Percentiles rank a stretch among this genome's conserved stretches.
Evolutionary conservation across 2,888 invertebrate species (phyloP).

Genomic region (Folsomia candida): DNA sequence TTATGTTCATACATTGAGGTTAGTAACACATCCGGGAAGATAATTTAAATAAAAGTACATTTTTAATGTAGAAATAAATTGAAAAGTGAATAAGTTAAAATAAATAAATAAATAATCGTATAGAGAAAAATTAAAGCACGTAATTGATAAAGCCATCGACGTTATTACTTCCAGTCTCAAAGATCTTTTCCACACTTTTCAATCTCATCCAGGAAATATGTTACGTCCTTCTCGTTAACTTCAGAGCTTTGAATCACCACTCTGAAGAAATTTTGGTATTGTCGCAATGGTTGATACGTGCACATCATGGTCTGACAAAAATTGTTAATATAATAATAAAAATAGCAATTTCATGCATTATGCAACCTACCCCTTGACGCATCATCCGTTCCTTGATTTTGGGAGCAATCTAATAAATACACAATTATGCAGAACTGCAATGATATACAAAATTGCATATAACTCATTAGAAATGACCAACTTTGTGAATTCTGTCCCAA

Average conservation of each 20-base stretch:
- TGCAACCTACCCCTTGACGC: constrained; percentile 84
- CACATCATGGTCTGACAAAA: constrained; percentile 90
- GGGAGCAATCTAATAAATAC: constrained; percentile 69
- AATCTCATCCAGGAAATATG: constrained; percentile 82
- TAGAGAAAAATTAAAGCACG: no score
- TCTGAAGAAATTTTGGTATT: constrained; percentile 89
- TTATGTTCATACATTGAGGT: no score
- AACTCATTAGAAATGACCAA: constrained; percentile 12
- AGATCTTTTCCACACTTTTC: constrained; percentile 76
- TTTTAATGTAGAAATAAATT: no score
- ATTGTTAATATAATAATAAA: no score
- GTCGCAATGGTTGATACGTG: constrained; percentile 86
- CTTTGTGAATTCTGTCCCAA: constrained; percentile 41
- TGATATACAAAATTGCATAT: neutral
- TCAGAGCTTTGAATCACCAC: constrained; percentile 90
- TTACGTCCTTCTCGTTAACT: constrained; percentile 76
- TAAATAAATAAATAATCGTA: no score
- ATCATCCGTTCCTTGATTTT: constrained; percentile 94
- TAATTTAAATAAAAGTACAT: no score
- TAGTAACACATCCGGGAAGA: no score
- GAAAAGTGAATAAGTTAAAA: no score
- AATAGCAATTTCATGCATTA: constrained; percentile 54
- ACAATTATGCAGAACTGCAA: neutral
- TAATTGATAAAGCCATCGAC: no score
- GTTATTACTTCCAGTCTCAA: no score